Evolutionary conservation across 1,140 invertebrate genomes (phyloP).

Genomic region (Drosophila mauritiana): DNA sequence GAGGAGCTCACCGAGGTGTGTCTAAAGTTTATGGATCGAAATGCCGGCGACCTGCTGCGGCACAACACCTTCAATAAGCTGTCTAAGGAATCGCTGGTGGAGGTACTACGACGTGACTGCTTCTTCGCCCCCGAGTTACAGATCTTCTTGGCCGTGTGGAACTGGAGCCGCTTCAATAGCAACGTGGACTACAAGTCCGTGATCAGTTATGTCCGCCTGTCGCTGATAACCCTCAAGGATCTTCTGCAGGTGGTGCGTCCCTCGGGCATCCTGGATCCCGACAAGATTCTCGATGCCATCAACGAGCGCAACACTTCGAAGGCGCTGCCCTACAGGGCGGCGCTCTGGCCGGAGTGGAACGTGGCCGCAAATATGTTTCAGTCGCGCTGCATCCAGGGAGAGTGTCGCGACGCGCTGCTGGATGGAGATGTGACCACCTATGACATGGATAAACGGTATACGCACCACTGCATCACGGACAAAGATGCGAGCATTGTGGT

Average conservation of each 20-base stretch:
- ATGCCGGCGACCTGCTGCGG: conserved; percentile 93
- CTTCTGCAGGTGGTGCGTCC: conserved; percentile 94
- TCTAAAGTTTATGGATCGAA: conserved; percentile 93
- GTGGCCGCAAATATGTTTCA: conserved; percentile 91
- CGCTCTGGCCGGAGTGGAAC: conserved; percentile 94
- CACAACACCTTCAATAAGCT: conserved; percentile 94
- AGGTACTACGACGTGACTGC: conserved; percentile 95
- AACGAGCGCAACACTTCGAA: conserved; percentile 91
- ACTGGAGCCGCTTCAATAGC: conserved; percentile 93
- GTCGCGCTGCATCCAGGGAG: conserved; percentile 93
- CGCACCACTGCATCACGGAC: conserved; percentile 96
- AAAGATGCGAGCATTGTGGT: conserved; percentile 92
- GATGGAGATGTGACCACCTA: conserved; percentile 91
- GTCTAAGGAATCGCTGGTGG: conserved; percentile 91
- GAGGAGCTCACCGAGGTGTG: conserved; percentile 88
- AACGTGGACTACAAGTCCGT: conserved; percentile 86
- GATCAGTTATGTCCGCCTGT: conserved; percentile 90
- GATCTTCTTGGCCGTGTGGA: conserved; percentile 95
- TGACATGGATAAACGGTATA: conserved; percentile 88
- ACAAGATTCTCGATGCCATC: conserved; percentile 97
- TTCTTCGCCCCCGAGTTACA: conserved; percentile 98
- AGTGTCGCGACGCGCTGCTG: conserved; percentile 93
- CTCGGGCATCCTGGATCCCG: conserved; percentile 93
- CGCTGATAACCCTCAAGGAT: conserved; percentile 93
- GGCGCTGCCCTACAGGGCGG: conserved; percentile 92